Conservation (phyloP, 2,797 vertebrate species). For the Chanos chanos region DNA sequence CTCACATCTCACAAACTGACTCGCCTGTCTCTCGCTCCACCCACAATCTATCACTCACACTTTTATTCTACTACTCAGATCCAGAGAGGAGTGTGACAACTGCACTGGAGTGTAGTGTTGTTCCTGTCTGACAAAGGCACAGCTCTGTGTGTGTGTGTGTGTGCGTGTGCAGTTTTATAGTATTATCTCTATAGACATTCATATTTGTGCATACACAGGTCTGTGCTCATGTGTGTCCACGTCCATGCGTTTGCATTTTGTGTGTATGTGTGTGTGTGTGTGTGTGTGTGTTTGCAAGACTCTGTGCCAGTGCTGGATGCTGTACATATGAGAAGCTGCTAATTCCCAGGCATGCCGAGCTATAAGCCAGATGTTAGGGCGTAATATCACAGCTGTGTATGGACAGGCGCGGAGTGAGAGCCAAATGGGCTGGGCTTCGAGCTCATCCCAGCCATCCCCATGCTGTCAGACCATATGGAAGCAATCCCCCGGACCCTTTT, state of each 20-base stretch:
- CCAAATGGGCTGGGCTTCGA: slow-evolving; percentile 87
- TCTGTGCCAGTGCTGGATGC: slow-evolving; percentile 86
- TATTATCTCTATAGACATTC: too few relatives aligned
- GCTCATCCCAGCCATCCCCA: slow-evolving; percentile 85
- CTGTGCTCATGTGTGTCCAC: background rate
- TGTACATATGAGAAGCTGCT: slow-evolving; percentile 91
- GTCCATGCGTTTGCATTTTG: slow-evolving; percentile 35
- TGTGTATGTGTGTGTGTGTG: slow-evolving; percentile 19
- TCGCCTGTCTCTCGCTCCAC: slow-evolving; percentile 33
- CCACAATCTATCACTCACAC: slow-evolving; percentile 41
- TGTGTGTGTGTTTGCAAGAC: slow-evolving; percentile 59
- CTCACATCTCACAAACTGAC: slow-evolving; percentile 29
- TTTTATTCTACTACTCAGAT: slow-evolving; percentile 65
- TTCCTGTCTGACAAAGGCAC: slow-evolving; percentile 64
- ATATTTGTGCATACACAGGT: background rate
- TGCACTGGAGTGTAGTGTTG: slow-evolving; percentile 72
- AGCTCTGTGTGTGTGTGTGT: slow-evolving; percentile 43
- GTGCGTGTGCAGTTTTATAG: slow-evolving; percentile 22
- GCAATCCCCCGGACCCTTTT: slow-evolving; percentile 92
- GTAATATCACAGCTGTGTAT: slow-evolving; percentile 94
- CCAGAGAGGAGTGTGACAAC: slow-evolving; percentile 65
- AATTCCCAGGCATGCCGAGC: slow-evolving; percentile 97
- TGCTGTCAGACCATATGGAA: slow-evolving; percentile 99
- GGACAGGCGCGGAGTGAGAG: slow-evolving; percentile 84
- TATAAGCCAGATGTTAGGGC: slow-evolving; percentile 99